These are phyloP conservation scores for Colinus virginianus DNA, from an alignment of 2,113 vertebrate species.

Conservation along the genomic window DNA sequence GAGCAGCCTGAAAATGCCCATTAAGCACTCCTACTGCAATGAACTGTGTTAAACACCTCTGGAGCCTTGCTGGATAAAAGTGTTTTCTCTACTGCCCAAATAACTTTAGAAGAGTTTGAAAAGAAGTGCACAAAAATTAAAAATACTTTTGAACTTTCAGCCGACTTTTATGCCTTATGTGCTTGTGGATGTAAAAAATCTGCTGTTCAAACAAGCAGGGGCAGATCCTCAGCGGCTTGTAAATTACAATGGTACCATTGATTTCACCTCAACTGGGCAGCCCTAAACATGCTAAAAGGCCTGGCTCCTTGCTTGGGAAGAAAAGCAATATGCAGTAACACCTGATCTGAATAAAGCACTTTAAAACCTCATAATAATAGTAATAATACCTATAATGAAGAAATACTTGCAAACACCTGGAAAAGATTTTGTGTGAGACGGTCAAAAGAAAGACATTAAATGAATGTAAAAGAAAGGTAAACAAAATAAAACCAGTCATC, in stretches of 20 bases:
- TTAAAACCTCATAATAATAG: not conserved
- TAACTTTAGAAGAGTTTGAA: conserved; percentile 21
- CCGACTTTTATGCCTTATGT: not conserved
- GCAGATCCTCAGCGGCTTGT: not conserved
- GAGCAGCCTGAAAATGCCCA: conserved; percentile 33
- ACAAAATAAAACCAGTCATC: not conserved
- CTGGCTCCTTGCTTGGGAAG: not conserved
- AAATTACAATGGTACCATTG: conserved; percentile 37
- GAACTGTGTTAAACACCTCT: not conserved
- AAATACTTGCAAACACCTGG: not conserved
- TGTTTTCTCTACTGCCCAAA: not conserved
- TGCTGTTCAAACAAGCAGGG: conserved; percentile 27
- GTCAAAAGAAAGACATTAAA: not conserved
- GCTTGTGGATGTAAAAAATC: not conserved
- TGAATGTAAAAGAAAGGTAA: conserved; percentile 2
- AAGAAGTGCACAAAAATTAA: conserved; percentile 37
- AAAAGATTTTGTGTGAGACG: not conserved
- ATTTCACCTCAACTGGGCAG: not conserved
- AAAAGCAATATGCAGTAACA: not conserved
- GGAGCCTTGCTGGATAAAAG: conserved; percentile 4
- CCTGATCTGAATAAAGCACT: conserved; percentile 13
- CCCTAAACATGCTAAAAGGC: not conserved
- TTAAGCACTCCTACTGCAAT: not conserved
- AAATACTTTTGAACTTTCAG: conserved; percentile 24
- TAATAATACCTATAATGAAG: not conserved